Evolutionary conservation across 2,113 vertebrate genomes (phyloP).

Genomic region (Hyla sarda): DNA sequence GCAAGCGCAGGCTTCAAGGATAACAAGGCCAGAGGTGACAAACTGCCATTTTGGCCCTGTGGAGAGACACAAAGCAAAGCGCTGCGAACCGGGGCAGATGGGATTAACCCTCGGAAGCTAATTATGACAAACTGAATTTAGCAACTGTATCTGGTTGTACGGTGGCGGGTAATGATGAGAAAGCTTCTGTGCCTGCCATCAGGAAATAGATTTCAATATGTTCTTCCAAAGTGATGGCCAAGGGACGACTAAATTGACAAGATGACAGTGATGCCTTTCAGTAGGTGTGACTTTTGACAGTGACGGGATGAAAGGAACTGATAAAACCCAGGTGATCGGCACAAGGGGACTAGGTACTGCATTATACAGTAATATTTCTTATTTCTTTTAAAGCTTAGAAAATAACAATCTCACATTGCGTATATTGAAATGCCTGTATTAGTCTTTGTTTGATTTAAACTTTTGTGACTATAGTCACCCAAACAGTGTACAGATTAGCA

Average conservation of each 20-base stretch:
- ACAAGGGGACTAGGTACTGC: not conserved
- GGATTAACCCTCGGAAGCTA: slow-evolving; percentile 53
- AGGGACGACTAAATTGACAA: not conserved
- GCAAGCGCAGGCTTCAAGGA: slow-evolving; percentile 34
- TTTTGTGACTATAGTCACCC: too few species aligned
- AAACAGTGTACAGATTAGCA: too few species aligned
- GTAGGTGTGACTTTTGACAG: not conserved
- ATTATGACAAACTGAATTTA: slow-evolving; percentile 51
- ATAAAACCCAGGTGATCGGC: slow-evolving; percentile 27
- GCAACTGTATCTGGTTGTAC: slow-evolving; percentile 11
- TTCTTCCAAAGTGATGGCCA: not conserved
- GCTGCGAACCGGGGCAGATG: slow-evolving; percentile 22
- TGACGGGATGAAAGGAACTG: slow-evolving; percentile 6
- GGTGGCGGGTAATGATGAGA: slow-evolving; percentile 12
- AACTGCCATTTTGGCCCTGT: slow-evolving; percentile 47
- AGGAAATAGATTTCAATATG: slow-evolving; percentile 16
- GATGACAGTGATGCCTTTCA: slow-evolving; percentile 15
- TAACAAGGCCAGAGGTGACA: slow-evolving; percentile 50
- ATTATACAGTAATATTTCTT: not conserved
- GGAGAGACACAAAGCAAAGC: slow-evolving; percentile 37
- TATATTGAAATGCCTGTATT: not conserved
- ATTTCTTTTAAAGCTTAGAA: not conserved
- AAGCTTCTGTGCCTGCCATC: not conserved
- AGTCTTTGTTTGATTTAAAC: not conserved
- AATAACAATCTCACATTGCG: not conserved